Evolutionary conservation across 1,140 invertebrate genomes (phyloP), one percentile per base, ranked within the genome.

Genomic region (Galleria mellonella): DNA sequence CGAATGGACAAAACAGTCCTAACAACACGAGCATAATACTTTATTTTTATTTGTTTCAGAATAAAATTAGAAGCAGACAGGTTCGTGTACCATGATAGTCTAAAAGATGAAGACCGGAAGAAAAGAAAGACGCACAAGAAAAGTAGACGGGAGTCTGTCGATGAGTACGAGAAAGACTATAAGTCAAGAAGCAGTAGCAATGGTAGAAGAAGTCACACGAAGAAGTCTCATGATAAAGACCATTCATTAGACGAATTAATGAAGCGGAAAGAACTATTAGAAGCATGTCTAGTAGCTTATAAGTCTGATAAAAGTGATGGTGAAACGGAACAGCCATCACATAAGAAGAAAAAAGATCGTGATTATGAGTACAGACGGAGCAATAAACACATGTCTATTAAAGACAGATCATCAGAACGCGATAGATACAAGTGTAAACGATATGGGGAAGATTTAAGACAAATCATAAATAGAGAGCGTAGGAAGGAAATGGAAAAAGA

Each of bases 221-320:
- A 38, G 15, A 60, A 53, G 44, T 28, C 32, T 8, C 31, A 58
- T n/a, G 50, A 62, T 11, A 53, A 58, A 33, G 53, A 49, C 38
- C 66, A 82, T 13, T 59, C 74, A 4, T 69, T 92, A 41, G 90
- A 92, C 77, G 89, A 96, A 52, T 81, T 96, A 47, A 96, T 96
- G 94, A 92, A 92, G 62, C 94, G 96, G 76, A 96, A 96, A 83
- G 94, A 93, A 72, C 57, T 91, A 11, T 72, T 92, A 43, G 90
- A 92, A 69, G 90, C 90, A 12, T 85, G 89, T 30, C 71, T 92
- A 30, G 89, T 89, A 29, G 89, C 88, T 29, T 90, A 89, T 51
- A 75, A 69, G 61, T 89, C 88, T 1, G 89, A 90, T 39, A 78
- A 62, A 46, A 79, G 73, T 40, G 75, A 79, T 8, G 65, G 74